Percentiles rank a stretch among this genome's conserved stretches.
phyloP scores from a whole-genome alignment of 1,140 invertebrate genomes.

The Zaprionus camerounensis region DNA sequence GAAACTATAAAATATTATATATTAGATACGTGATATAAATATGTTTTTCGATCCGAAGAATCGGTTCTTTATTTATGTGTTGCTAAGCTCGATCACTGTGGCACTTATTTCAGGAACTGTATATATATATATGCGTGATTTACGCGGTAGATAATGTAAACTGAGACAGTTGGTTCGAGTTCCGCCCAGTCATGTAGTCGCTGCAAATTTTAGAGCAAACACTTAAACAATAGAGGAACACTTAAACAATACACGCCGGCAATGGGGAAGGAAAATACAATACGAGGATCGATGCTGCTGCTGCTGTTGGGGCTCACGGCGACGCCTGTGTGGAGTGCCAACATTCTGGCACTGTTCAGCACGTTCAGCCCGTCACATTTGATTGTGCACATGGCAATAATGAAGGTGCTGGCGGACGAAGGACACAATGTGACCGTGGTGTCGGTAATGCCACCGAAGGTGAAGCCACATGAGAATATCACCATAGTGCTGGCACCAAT shows the following conservation, averaged over 20 bases:
- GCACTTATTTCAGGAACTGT: neutral
- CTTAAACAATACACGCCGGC: no score
- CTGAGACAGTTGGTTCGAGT: neutral
- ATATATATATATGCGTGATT: neutral
- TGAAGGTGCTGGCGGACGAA: constrained; percentile 41
- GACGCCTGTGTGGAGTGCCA: constrained; percentile 21
- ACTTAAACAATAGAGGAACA: constrained; percentile 1
- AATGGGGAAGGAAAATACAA: neutral
- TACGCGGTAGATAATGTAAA: constrained; percentile 1
- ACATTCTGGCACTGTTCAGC: constrained; percentile 58
- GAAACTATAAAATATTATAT: no score
- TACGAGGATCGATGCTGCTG: neutral
- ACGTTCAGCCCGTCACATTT: constrained; percentile 59
- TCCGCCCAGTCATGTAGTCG: constrained; percentile 8
- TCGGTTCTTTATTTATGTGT: neutral
- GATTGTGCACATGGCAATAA: constrained; percentile 59
- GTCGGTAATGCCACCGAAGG: constrained; percentile 26
- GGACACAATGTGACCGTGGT: constrained; percentile 67
- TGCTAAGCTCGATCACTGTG: neutral
- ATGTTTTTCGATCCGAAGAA: neutral
- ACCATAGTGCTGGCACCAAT: constrained; percentile 36
- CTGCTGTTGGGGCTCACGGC: neutral
- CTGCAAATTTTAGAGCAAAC: neutral
- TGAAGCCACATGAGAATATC: constrained; percentile 47
- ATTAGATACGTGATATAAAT: no score